Evolutionary conservation across 2,113 vertebrate species (phyloP), one percentile per base, ranked within the genome.

Genomic region (Chauna torquata): DNA sequence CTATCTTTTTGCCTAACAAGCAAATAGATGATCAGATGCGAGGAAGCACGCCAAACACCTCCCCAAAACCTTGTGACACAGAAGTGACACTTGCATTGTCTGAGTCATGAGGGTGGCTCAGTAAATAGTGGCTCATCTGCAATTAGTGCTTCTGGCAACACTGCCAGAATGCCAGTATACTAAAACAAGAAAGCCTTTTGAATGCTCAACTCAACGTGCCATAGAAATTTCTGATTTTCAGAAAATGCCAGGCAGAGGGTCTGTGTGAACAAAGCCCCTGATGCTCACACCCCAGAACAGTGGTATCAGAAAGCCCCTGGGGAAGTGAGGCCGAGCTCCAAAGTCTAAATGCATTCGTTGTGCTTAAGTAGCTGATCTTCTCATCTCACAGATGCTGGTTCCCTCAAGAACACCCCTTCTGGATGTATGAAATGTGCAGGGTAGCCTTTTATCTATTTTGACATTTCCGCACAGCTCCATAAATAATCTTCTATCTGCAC

Each of bases 281-380:
- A 4, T 79, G 38, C n/a, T 88, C 32, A 4, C 7, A 61, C 8
- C 9, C 58, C 34, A 50, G 14, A 42, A 75, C 23, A 20, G 38
- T 12, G 8, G 4, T 5, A 23, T 52, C 0, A 0, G 47, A 65
- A 85, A 62, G 83, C 3, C 1, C 8, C 14, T 0, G 0, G 16
- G 49, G 57, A 80, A 49, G 9, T 45, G 40, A 72, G 3, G 24
- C 6, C 18, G 4, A 0, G 42, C 19, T 65, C 49, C 19, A 5
- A 80, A 45, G 32, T 8, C 1, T 2, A 54, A 57, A 61, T n/a
- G 6, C 11, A 5, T 14, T 40, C 49, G 38, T 47, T 72, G 11
- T 65, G 15, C 14, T 7, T 13, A 77, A 82, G 62, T 9, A 32
- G 34, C 5, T 16, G n/a, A 44, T 19, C 36, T 54, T 82, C 49